A percentile compares a stretch with the other conserved stretches of the same genome.
Conservation (phyloP, 2,113 vertebrate genomes). For the Neoarius graeffei region DNA sequence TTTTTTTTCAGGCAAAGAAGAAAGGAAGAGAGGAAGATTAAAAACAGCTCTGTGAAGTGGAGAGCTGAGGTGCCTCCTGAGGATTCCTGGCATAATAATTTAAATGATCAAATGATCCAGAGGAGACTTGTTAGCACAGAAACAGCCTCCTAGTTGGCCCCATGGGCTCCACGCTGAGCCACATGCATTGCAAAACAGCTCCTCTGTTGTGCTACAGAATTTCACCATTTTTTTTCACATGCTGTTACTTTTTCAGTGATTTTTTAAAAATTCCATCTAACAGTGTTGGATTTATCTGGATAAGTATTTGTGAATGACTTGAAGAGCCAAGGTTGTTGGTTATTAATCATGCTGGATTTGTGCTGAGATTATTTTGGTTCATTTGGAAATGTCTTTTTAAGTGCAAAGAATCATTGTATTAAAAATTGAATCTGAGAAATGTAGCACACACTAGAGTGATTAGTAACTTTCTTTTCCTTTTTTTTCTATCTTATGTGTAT, state of each 20-base stretch:
- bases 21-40: conserved; percentile 79
- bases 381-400: neutral
- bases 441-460: neutral
- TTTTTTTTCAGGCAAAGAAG: conserved; percentile 72
- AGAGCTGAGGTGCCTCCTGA: conserved; percentile 78
- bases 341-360: conserved; percentile 14
- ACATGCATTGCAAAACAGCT: conserved; percentile 84
- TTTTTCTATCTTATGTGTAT: neutral
- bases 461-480: neutral
- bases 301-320: conserved; percentile 66
- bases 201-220: conserved; percentile 82
- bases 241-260: conserved; percentile 62
- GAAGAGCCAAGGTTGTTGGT: conserved; percentile 28
- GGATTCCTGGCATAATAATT: conserved; percentile 85
- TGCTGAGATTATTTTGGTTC: neutral
- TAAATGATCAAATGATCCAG: conserved; percentile 88
- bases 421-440: neutral
- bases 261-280: conserved; percentile 52
- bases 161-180: conserved; percentile 74
- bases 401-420: conserved; percentile 6
- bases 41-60: conserved; percentile 82
- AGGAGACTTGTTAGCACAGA: conserved; percentile 84
- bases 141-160: conserved; percentile 84
- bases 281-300: conserved; percentile 67
- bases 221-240: conserved; percentile 56